These are phyloP conservation scores for Anneissia japonica DNA, from an alignment of 35 echinoderm and acorn worm genomes.

Conservation along the genomic window DNA sequence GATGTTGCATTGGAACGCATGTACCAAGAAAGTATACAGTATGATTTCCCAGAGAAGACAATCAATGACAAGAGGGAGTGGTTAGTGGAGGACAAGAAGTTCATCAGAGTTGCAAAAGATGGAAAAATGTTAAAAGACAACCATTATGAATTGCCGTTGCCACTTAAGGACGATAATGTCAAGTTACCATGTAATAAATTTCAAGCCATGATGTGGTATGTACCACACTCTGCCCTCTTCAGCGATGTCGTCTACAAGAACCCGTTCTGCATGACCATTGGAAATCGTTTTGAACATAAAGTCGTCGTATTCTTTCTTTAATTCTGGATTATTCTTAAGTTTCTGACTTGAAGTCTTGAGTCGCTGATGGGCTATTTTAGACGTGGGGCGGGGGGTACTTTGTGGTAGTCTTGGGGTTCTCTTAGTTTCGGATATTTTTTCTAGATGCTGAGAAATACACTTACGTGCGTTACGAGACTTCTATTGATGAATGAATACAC, in stretches of 20 bases:
- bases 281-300: conserved; percentile 38
- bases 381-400: no score
- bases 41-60: neutral
- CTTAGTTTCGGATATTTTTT: no score
- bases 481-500: no score
- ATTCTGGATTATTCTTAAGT: conserved; percentile 35
- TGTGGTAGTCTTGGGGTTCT: no score
- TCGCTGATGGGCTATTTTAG: conserved; percentile 36
- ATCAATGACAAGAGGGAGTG: neutral
- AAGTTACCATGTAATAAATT: no score
- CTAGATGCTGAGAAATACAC: no score
- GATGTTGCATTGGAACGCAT: neutral
- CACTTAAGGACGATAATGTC: no score
- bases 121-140: no score
- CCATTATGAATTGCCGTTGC: no score
- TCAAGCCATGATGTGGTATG: conserved; percentile 63
- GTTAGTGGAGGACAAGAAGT: no score
- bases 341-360: conserved; percentile 4
- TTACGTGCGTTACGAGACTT: no score
- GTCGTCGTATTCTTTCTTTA: conserved; percentile 35
- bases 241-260: conserved; percentile 16
- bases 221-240: conserved; percentile 52
- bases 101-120: no score
- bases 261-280: conserved; percentile 36
- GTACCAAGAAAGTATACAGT: neutral